Conservation (phyloP, 2,113 vertebrate genomes). For the Sebastes fasciatus region DNA sequence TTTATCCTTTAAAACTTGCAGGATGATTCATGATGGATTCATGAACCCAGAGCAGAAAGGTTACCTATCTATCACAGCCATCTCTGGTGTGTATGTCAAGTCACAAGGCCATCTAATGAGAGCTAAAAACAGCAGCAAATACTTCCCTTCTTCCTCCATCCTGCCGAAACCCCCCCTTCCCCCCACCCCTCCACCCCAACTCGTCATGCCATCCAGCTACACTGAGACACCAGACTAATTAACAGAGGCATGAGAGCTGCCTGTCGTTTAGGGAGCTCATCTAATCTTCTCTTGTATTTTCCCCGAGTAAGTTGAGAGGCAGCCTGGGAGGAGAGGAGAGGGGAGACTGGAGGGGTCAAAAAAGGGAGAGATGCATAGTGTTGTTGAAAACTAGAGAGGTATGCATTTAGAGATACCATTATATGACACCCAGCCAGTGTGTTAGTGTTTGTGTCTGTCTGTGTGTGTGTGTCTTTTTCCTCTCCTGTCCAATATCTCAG, state of each 20-base stretch:
- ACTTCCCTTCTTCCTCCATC: not conserved
- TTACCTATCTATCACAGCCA: not conserved
- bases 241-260: slow-evolving; percentile 50
- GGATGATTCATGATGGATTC: not conserved
- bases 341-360: not conserved
- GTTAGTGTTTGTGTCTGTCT: not conserved
- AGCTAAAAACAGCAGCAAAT: not conserved
- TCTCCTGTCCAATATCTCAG: slow-evolving; percentile 3
- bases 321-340: not conserved
- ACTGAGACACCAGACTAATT: slow-evolving; percentile 52
- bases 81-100: not conserved
- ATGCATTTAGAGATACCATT: not conserved
- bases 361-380: not conserved
- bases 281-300: slow-evolving; percentile 42
- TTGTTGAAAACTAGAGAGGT: slow-evolving; percentile 23
- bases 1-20: not conserved
- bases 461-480: not conserved
- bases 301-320: slow-evolving; percentile 10
- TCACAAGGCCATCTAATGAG: slow-evolving; percentile 1
- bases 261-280: slow-evolving; percentile 43
- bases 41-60: not conserved
- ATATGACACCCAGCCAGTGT: not conserved
- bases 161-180: not conserved
- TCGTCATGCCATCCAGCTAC: slow-evolving; percentile 15
- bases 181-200: slow-evolving; percentile 1